Percentiles rank a stretch among this genome's conserved stretches.
Conservation (phyloP, 1,140 invertebrate species). For the Drosophila subobscura region DNA sequence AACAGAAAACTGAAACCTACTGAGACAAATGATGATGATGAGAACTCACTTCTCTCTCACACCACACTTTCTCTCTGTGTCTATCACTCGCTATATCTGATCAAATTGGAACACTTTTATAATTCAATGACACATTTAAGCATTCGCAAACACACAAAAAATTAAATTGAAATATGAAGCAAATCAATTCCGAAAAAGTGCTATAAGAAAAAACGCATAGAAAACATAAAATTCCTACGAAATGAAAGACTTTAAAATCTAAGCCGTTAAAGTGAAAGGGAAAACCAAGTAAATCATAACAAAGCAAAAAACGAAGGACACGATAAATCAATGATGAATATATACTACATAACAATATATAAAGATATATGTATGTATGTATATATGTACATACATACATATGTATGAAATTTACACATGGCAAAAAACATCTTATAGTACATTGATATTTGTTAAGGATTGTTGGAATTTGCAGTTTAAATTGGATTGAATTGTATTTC, state of each 20-base stretch:
- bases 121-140: slow-evolving; percentile 17
- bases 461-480: slow-evolving; percentile 80
- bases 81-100: not conserved
- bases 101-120: slow-evolving; percentile 17
- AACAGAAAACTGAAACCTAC: slow-evolving; percentile 39
- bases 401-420: slow-evolving; percentile 59
- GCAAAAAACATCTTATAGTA: slow-evolving; percentile 63
- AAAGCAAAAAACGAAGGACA: slow-evolving; percentile 52
- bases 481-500: slow-evolving; percentile 68
- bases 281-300: slow-evolving; percentile 30
- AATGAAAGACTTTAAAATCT: slow-evolving; percentile 83
- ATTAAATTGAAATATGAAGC: not conserved
- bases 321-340: slow-evolving; percentile 42
- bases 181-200: slow-evolving; percentile 41
- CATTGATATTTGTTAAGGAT: slow-evolving; percentile 72
- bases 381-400: slow-evolving; percentile 30
- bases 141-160: not conserved
- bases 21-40: slow-evolving; percentile 9
- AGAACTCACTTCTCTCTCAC: slow-evolving; percentile 19
- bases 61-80: slow-evolving; percentile 3
- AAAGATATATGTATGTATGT: not conserved
- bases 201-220: slow-evolving; percentile 60
- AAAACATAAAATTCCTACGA: slow-evolving; percentile 83
- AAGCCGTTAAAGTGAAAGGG: slow-evolving; percentile 70
- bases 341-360: slow-evolving; percentile 20